A percentile compares a stretch with the other conserved stretches of the same genome.
Evolutionary conservation across 1,140 invertebrate genomes (phyloP).

Genomic region (Brachionus manjavacas): DNA sequence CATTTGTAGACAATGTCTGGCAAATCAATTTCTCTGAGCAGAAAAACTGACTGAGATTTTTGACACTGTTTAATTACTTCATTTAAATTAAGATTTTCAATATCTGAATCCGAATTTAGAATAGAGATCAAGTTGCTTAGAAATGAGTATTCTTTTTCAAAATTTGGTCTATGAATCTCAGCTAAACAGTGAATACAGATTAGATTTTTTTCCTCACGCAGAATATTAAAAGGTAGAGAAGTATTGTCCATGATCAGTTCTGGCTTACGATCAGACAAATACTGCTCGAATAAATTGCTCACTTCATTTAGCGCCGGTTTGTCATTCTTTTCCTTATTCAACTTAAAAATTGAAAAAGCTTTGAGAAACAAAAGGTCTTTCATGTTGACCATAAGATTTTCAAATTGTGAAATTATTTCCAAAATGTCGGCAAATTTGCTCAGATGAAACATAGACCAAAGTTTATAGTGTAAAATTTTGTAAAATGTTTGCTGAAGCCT

Average conservation of each 20-base stretch:
- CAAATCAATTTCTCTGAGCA: background rate
- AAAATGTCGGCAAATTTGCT: background rate
- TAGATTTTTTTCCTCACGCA: background rate
- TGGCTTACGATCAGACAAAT: background rate
- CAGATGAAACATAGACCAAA: slow-evolving; percentile 25
- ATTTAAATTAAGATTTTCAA: background rate
- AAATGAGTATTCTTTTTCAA: background rate
- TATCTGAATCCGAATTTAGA: background rate
- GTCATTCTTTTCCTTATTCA: background rate
- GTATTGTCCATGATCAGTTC: background rate
- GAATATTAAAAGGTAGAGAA: background rate
- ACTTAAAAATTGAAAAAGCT: background rate
- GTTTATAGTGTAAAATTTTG: slow-evolving; percentile 1
- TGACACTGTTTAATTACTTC: background rate
- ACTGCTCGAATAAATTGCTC: background rate
- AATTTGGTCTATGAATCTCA: background rate
- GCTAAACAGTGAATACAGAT: background rate
- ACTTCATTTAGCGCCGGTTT: background rate
- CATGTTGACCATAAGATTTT: background rate
- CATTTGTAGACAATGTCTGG: slow-evolving; percentile 7
- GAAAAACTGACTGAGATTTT: background rate
- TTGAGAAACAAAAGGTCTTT: background rate
- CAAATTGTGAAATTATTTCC: background rate
- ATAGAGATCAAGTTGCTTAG: background rate
- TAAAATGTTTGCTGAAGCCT: background rate